These are phyloP conservation scores for Porites divaricata DNA, from an alignment of 92 coral and sea anemone species.

Conservation along the genomic window DNA sequence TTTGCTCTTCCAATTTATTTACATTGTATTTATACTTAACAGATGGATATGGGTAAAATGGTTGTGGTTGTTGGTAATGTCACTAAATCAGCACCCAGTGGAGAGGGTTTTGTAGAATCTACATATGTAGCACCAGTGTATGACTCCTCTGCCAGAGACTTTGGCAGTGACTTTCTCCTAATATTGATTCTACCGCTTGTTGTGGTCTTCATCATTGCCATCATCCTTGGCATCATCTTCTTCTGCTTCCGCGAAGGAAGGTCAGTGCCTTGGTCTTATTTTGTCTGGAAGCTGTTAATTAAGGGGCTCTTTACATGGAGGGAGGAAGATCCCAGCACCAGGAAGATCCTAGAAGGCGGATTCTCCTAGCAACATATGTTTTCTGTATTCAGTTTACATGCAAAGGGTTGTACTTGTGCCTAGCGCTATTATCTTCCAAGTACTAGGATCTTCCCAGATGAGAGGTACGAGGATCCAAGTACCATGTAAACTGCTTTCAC, in stretches of 20 bases:
- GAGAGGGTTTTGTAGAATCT: conserved; percentile 57
- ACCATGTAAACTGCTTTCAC: too few species aligned
- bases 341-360: too few species aligned
- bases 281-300: neutral
- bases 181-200: conserved; percentile 74
- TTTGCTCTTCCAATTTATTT: neutral
- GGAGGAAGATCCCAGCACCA: too few species aligned
- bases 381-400: too few species aligned
- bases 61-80: conserved; percentile 6
- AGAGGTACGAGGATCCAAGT: too few species aligned
- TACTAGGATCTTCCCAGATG: too few species aligned
- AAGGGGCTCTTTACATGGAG: too few species aligned
- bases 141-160: conserved; percentile 74
- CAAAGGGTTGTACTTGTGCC: too few species aligned
- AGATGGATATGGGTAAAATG: conserved; percentile 30
- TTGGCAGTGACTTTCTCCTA: conserved; percentile 64
- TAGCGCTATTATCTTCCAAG: too few species aligned
- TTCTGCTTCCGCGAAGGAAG: conserved; percentile 86
- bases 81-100: conserved; percentile 9
- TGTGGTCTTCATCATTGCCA: conserved; percentile 64
- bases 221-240: conserved; percentile 73
- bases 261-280: conserved; percentile 40
- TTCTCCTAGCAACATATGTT: too few species aligned
- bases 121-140: conserved; percentile 70
- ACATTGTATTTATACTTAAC: neutral